Evolutionary conservation across 2,113 vertebrate genomes (phyloP).

Genomic region (Indicator maculatus): DNA sequence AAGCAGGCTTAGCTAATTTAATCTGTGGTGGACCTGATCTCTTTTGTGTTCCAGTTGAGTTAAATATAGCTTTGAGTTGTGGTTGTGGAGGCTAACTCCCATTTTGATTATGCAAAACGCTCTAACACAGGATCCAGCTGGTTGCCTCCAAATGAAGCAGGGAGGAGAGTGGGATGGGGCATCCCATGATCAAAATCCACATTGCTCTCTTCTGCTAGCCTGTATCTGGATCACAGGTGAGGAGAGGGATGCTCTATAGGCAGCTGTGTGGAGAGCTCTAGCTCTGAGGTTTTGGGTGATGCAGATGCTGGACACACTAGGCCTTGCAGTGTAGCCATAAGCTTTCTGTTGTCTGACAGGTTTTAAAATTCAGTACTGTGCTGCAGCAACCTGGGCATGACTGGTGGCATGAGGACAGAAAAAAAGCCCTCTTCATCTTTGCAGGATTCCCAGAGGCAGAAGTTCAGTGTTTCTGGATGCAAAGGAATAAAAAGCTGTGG

Average conservation of each 20-base stretch:
- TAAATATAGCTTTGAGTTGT: slow-evolving; percentile 11
- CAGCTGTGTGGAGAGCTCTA: background rate
- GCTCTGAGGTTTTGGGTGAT: rapidly evolving
- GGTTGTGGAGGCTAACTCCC: background rate
- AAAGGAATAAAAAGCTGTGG: background rate
- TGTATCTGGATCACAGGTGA: background rate
- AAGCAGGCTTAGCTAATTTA: slow-evolving; percentile 9
- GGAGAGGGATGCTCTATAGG: rapidly evolving
- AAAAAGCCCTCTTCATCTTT: background rate
- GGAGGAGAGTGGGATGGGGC: background rate
- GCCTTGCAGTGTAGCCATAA: background rate
- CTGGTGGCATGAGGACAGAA: background rate
- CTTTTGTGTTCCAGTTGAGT: slow-evolving; percentile 18
- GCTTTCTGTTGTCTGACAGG: background rate
- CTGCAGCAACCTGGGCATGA: background rate
- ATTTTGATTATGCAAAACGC: background rate
- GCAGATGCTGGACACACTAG: background rate
- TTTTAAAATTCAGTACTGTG: background rate
- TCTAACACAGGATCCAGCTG: background rate
- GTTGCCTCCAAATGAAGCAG: rapidly evolving
- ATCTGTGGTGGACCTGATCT: background rate
- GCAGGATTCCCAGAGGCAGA: background rate
- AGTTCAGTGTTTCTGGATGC: background rate
- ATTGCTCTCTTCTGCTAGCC: background rate
- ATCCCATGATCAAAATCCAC: background rate